phyloP scores from a whole-genome alignment of 2,113 vertebrate genomes.

The Nannobrachium achirus region DNA sequence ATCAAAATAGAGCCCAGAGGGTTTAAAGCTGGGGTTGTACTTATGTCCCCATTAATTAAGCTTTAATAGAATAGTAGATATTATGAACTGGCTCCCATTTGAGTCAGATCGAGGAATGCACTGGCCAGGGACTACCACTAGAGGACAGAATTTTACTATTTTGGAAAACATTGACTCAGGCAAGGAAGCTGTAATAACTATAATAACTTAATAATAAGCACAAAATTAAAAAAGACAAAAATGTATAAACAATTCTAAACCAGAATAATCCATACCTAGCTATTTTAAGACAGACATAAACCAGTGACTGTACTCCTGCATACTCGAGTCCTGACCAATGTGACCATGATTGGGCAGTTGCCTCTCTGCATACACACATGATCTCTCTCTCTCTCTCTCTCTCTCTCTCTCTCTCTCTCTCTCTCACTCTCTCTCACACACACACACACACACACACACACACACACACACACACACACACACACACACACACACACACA shows the following conservation, averaged over 20 bases:
- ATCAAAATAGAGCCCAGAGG: too few relatives aligned
- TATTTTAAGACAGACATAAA: neutral
- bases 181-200: neutral
- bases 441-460: constrained; percentile 24
- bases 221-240: neutral
- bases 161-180: neutral
- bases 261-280: neutral
- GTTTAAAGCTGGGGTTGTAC: too few relatives aligned
- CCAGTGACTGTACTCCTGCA: constrained; percentile 37
- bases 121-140: constrained; percentile 22
- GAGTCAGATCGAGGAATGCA: constrained; percentile 10
- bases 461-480: neutral
- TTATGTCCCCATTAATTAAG: too few relatives aligned
- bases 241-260: neutral
- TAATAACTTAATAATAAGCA: neutral
- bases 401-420: too few relatives aligned
- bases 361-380: too few relatives aligned
- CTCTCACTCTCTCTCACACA: neutral
- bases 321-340: neutral
- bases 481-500: constrained; percentile 24
- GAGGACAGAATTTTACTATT: constrained; percentile 22
- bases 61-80: too few relatives aligned
- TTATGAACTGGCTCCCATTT: too few relatives aligned
- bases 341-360: too few relatives aligned
- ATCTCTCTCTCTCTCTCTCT: too few relatives aligned